phyloP scores from a whole-genome alignment of 2,113 vertebrate species.

The Epinephelus fuscoguttatus region DNA sequence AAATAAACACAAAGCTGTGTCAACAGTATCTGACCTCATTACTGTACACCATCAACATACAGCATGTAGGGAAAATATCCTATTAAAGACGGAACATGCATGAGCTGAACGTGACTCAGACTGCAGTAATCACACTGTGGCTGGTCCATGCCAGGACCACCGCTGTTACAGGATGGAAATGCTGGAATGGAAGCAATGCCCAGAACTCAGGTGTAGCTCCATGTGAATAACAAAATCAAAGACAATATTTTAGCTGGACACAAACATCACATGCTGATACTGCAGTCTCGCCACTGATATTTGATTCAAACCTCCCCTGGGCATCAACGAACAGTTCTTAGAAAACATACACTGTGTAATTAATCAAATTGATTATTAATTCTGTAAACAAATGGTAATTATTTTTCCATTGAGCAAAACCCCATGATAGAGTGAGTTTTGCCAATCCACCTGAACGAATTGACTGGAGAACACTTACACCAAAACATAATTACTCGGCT shows the following conservation, averaged over 20 bases:
- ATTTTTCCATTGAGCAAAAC: slow-evolving; percentile 17
- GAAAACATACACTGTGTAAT: slow-evolving; percentile 20
- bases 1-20: not conserved
- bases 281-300: not conserved
- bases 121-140: not conserved
- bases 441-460: slow-evolving; percentile 33
- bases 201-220: slow-evolving; percentile 27
- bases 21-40: not conserved
- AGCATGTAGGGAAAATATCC: not conserved
- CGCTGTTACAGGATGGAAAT: not conserved
- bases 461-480: not conserved
- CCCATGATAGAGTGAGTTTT: slow-evolving; percentile 2
- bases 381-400: slow-evolving; percentile 40
- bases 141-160: not conserved
- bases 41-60: not conserved
- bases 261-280: slow-evolving; percentile 16
- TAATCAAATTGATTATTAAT: slow-evolving; percentile 40
- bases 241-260: not conserved
- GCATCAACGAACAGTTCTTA: slow-evolving; percentile 21
- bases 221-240: slow-evolving; percentile 28
- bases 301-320: slow-evolving; percentile 12
- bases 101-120: slow-evolving; percentile 7
- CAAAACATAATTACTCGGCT: slow-evolving; percentile 39
- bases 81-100: not conserved
- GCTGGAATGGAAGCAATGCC: not conserved